A percentile compares a stretch with the other conserved stretches of the same genome.
Conservation (phyloP, 2,888 invertebrate species). For the Drosophila pseudotakahashii region DNA sequence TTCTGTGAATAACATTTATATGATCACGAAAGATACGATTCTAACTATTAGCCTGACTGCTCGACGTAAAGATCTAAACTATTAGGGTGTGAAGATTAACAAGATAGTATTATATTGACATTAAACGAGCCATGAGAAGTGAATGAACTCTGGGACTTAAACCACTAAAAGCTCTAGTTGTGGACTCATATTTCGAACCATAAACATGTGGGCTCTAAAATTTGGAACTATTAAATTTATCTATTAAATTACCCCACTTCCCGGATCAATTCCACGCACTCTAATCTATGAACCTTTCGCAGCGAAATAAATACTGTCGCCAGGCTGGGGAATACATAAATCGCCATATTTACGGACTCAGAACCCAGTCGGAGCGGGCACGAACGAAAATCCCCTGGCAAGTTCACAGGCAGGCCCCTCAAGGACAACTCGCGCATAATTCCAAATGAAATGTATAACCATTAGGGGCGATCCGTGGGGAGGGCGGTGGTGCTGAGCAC, state of each 20-base stretch:
- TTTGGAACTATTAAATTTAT: slow-evolving; percentile 2
- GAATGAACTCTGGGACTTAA: slow-evolving; percentile 11
- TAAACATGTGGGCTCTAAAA: not conserved
- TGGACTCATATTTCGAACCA: not conserved
- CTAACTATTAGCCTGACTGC: not conserved
- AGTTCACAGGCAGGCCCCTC: slow-evolving; percentile 35
- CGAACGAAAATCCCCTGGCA: slow-evolving; percentile 16
- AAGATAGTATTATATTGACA: not conserved
- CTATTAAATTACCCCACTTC: slow-evolving; percentile 11
- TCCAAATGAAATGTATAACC: slow-evolving; percentile 52
- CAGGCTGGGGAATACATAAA: slow-evolving; percentile 30
- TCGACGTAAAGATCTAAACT: not conserved
- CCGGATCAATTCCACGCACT: slow-evolving; percentile 10
- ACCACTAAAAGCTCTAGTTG: not conserved
- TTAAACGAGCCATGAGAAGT: slow-evolving; percentile 10
- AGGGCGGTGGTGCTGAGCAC: slow-evolving; percentile 30
- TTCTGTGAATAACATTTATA: not conserved
- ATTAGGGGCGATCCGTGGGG: slow-evolving; percentile 30
- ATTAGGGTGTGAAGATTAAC: slow-evolving; percentile 15
- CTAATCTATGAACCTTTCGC: slow-evolving; percentile 27
- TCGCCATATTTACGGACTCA: slow-evolving; percentile 38
- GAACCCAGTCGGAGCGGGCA: slow-evolving; percentile 3
- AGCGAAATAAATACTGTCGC: slow-evolving; percentile 24
- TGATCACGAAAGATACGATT: not conserved
- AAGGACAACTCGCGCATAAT: slow-evolving; percentile 55